Evolutionary conservation across 2,113 vertebrate genomes (phyloP).

Genomic region (Mellivora capensis): DNA sequence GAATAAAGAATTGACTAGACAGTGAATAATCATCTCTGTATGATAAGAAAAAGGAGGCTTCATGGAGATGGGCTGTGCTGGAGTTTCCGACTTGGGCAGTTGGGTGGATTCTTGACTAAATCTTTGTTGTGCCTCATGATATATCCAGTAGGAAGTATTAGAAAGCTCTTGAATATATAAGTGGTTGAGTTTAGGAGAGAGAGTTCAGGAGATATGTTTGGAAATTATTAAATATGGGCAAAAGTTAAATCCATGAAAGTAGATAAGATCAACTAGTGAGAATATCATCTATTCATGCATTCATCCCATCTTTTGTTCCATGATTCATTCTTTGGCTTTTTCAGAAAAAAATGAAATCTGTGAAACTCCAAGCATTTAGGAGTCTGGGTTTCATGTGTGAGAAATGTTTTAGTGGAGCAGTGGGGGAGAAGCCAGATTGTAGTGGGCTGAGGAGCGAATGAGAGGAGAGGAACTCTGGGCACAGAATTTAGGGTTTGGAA

Average conservation of each 20-base stretch:
- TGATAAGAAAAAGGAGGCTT: not conserved
- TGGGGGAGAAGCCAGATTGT: constrained; percentile 37
- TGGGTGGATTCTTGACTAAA: not conserved
- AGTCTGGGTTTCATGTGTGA: constrained; percentile 8
- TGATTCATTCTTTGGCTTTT: constrained; percentile 41
- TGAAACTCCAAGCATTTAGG: constrained; percentile 2
- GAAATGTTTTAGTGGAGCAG: not conserved
- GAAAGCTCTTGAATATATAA: not conserved
- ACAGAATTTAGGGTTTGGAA: not conserved
- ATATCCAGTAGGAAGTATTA: not conserved
- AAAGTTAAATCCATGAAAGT: not conserved
- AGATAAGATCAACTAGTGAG: not conserved
- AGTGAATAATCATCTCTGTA: not conserved
- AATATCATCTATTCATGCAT: not conserved
- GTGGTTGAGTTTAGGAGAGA: not conserved
- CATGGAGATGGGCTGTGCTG: not conserved
- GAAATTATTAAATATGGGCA: not conserved
- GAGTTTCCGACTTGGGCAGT: not conserved
- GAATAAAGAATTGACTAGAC: not conserved
- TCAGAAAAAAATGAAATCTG: not conserved
- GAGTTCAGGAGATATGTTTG: not conserved
- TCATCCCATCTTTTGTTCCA: not conserved
- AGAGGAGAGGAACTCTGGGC: not conserved
- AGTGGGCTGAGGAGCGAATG: not conserved
- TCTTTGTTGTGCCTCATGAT: not conserved